Evolutionary conservation across 2,113 vertebrate species (phyloP).

Genomic region (Chaenogobius annularis): DNA sequence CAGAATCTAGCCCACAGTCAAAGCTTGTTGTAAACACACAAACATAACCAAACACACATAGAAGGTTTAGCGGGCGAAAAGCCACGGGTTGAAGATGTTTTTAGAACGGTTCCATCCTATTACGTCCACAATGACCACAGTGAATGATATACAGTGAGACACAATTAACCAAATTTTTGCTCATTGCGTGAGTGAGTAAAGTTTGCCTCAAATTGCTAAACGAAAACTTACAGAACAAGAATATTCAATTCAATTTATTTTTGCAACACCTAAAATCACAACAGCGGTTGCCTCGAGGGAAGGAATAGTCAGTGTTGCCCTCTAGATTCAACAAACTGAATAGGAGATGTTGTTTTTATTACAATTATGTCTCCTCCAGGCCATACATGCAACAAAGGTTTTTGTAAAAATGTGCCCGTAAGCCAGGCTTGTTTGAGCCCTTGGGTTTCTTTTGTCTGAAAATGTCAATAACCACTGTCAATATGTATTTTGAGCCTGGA

Average conservation of each 20-base stretch:
- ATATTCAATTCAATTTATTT: no score
- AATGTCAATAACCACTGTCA: not conserved
- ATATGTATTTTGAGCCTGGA: conserved; percentile 6
- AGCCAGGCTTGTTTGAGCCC: not conserved
- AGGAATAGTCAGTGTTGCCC: not conserved
- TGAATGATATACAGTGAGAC: not conserved
- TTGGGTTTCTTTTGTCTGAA: conserved; percentile 1
- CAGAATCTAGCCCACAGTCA: no score
- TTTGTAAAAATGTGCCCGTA: conserved; percentile 3
- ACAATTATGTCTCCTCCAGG: not conserved
- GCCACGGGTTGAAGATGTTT: not conserved
- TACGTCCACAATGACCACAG: not conserved
- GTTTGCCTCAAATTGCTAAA: not conserved
- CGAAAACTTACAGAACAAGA: not conserved
- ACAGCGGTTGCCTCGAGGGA: no score
- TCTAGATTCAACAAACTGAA: not conserved
- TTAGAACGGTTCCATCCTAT: not conserved
- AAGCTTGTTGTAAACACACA: not conserved
- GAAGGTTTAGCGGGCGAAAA: not conserved
- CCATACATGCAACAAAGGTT: not conserved
- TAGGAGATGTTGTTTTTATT: conserved; percentile 1
- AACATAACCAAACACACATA: not conserved
- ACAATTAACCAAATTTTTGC: not conserved
- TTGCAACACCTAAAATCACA: no score
- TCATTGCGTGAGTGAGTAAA: not conserved